Evolutionary conservation across 2,888 invertebrate species (phyloP).

Genomic region (Catocala fraxini): DNA sequence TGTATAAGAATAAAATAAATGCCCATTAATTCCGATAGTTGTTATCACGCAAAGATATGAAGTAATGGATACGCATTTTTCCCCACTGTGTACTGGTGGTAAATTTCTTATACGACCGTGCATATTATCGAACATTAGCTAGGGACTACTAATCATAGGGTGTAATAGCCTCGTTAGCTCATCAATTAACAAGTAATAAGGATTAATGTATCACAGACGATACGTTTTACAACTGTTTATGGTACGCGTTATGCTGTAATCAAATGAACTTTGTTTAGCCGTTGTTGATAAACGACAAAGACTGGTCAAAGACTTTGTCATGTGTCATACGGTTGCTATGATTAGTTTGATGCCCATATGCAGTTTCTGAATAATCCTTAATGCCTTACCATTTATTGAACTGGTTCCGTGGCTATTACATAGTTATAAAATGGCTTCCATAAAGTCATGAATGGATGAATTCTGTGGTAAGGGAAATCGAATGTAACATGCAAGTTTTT

Average conservation of each 20-base stretch:
- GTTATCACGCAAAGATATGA: not conserved
- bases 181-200: constrained; percentile 20
- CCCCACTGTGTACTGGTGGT: not conserved
- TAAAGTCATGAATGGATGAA: not conserved
- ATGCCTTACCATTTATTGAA: no score
- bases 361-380: no score
- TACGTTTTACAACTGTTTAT: constrained; percentile 34
- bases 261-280: constrained; percentile 6
- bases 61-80: not conserved
- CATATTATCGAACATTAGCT: constrained; percentile 3
- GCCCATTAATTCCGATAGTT: no score
- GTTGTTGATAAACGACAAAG: constrained; percentile 7
- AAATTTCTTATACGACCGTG: not conserved
- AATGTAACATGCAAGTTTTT: constrained; percentile 11
- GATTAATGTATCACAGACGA: constrained; percentile 20
- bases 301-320: not conserved
- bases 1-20: no score
- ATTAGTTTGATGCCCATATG: no score
- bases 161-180: constrained; percentile 15
- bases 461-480: not conserved
- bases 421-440: not conserved
- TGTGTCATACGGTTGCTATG: no score
- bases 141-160: constrained; percentile 3
- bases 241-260: constrained; percentile 9
- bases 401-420: no score